phyloP scores from a whole-genome alignment of 2,888 invertebrate species.

The Perizoma flavofasciatum region DNA sequence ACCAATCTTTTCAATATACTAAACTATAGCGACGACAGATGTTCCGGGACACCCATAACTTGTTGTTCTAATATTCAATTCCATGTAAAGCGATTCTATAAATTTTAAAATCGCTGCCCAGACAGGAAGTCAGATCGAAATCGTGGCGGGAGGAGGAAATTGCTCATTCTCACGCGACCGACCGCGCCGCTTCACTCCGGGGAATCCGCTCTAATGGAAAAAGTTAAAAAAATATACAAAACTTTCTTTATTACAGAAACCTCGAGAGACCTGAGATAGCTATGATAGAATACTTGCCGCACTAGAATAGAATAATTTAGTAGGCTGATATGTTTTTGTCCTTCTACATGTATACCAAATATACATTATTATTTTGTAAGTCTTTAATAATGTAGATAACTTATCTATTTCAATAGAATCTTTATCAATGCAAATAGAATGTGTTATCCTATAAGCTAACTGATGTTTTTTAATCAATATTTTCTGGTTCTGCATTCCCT shows the following conservation, averaged over 20 bases:
- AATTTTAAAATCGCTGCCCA: slow-evolving; percentile 81
- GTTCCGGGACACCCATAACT: slow-evolving; percentile 31
- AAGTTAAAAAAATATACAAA: slow-evolving; percentile 79
- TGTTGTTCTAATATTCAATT: slow-evolving; percentile 71
- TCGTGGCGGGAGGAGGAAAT: slow-evolving; percentile 79
- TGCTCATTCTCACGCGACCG: slow-evolving; percentile 82
- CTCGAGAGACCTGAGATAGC: slow-evolving; percentile 52
- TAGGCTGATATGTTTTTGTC: slow-evolving; percentile 8
- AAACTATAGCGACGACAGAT: slow-evolving; percentile 19
- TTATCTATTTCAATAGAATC: no score
- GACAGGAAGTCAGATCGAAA: slow-evolving; percentile 82
- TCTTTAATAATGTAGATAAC: no score
- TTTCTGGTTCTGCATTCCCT: no score
- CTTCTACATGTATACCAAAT: no score
- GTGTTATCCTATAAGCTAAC: no score
- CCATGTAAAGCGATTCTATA: slow-evolving; percentile 77
- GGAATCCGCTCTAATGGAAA: slow-evolving; percentile 79
- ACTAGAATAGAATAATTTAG: slow-evolving; percentile 35
- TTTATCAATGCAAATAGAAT: no score
- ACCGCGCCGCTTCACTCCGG: slow-evolving; percentile 65
- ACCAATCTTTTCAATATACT: no score
- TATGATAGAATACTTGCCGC: slow-evolving; percentile 35
- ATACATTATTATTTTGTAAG: no score
- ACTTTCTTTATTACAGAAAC: slow-evolving; percentile 69
- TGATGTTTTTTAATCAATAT: no score